phyloP scores from a whole-genome alignment of 2,113 vertebrate species.

The Lagopus leucura region DNA sequence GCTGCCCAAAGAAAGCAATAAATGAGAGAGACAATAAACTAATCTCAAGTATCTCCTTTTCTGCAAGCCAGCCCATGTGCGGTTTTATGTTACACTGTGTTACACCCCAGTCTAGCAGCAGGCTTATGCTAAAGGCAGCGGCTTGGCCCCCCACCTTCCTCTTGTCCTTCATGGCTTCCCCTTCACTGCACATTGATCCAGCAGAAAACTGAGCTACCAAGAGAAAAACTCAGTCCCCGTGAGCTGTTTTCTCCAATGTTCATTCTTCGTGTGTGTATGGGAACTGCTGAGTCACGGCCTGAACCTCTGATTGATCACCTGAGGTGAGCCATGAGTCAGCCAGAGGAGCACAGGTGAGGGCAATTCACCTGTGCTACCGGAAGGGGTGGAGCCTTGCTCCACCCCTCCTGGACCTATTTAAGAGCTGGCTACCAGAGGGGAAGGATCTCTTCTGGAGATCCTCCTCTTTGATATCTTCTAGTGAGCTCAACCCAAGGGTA shows the following conservation, averaged over 20 bases:
- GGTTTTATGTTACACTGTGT: background rate
- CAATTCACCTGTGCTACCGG: too few species aligned
- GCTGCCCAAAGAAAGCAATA: constrained; percentile 43
- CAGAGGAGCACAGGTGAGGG: too few species aligned
- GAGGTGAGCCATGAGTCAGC: too few species aligned
- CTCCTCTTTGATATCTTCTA: too few species aligned
- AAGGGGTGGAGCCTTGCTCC: too few species aligned
- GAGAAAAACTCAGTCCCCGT: background rate
- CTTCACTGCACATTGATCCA: background rate
- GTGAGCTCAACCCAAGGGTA: too few species aligned
- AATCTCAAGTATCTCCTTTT: constrained; percentile 11
- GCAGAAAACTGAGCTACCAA: background rate
- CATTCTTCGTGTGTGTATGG: background rate
- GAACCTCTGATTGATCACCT: too few species aligned
- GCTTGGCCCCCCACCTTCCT: background rate
- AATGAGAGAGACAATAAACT: constrained; percentile 19
- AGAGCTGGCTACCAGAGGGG: too few species aligned
- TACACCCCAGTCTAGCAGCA: background rate
- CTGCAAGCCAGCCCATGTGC: background rate
- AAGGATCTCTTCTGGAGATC: too few species aligned
- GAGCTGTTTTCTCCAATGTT: background rate
- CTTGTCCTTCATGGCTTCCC: background rate
- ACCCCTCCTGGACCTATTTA: too few species aligned
- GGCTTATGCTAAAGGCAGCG: background rate
- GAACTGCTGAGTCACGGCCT: too few species aligned